phyloP scores from a whole-genome alignment of 1,140 invertebrate genomes.

The Varroa destructor region DNA sequence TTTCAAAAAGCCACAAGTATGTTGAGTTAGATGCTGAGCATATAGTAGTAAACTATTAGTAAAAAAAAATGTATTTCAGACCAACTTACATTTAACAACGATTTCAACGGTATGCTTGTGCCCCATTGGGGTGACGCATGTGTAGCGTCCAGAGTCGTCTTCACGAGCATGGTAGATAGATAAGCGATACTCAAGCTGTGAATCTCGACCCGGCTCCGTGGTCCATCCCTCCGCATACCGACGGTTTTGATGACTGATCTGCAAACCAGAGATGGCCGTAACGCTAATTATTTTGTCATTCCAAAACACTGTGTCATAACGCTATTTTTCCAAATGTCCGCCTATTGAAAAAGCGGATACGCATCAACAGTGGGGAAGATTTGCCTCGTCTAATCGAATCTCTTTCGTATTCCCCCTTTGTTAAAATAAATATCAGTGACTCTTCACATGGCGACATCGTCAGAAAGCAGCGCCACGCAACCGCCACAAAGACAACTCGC shows the following conservation, averaged over 20 bases:
- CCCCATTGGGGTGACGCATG: constrained; percentile 62
- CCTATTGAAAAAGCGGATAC: too few relatives aligned
- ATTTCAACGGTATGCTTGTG: constrained; percentile 65
- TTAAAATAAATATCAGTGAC: neutral
- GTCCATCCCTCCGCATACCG: constrained; percentile 50
- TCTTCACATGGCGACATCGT: too few relatives aligned
- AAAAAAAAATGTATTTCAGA: constrained; percentile 30
- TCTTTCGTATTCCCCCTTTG: neutral
- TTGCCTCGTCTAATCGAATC: neutral
- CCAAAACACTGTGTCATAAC: too few relatives aligned
- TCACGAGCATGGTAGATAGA: constrained; percentile 60
- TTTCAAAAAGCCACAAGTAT: too few relatives aligned
- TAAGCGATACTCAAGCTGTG: constrained; percentile 61
- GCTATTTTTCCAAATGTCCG: too few relatives aligned
- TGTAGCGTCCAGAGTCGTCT: constrained; percentile 64
- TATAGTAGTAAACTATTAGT: constrained; percentile 27
- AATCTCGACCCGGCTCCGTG: constrained; percentile 59
- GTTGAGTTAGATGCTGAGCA: too few relatives aligned
- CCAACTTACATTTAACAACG: constrained; percentile 52
- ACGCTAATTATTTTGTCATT: too few relatives aligned
- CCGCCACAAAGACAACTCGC: too few relatives aligned
- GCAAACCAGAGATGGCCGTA: constrained; percentile 30
- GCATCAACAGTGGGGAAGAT: neutral
- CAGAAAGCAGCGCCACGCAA: too few relatives aligned
- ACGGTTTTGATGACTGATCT: constrained; percentile 35